A percentile compares a stretch with the other conserved stretches of the same genome.
Evolutionary conservation across 2,888 invertebrate species (phyloP).

Genomic region (Plutella xylostella): DNA sequence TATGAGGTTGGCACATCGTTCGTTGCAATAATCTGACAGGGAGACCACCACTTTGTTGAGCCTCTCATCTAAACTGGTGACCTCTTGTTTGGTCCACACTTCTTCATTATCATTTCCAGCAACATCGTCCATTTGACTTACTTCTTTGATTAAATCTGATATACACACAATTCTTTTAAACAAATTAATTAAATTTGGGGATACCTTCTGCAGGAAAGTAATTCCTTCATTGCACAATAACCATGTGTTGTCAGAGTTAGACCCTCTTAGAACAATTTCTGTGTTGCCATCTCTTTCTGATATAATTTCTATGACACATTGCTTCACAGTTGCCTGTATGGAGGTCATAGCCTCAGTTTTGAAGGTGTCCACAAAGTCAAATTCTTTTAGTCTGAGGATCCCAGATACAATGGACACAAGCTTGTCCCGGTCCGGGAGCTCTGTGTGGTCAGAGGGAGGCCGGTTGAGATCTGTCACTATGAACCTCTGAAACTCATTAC

Average conservation of each 20-base stretch:
- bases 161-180: conserved; percentile 81
- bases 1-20: conserved; percentile 89
- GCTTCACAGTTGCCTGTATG: conserved; percentile 89
- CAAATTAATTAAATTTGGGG: conserved; percentile 74
- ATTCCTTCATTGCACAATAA: conserved; percentile 79
- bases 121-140: conserved; percentile 72
- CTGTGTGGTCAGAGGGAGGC: conserved; percentile 70
- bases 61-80: conserved; percentile 75
- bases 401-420: conserved; percentile 91
- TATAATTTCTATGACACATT: conserved; percentile 82
- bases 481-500: conserved; percentile 93
- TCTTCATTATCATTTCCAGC: conserved; percentile 74
- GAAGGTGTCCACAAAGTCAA: conserved; percentile 88
- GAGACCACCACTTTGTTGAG: conserved; percentile 81
- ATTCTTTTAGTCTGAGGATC: conserved; percentile 86
- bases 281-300: conserved; percentile 55
- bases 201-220: conserved; percentile 73
- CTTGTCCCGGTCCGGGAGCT: conserved; percentile 85
- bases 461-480: conserved; percentile 92
- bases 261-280: conserved; percentile 57
- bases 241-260: conserved; percentile 54
- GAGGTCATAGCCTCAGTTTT: conserved; percentile 91
- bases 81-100: conserved; percentile 77
- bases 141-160: conserved; percentile 81
- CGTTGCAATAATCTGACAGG: conserved; percentile 93